These are phyloP conservation scores for Cryptomyrus ogoouensis DNA, from an alignment of 2,113 vertebrate species.

Conservation along the genomic window DNA sequence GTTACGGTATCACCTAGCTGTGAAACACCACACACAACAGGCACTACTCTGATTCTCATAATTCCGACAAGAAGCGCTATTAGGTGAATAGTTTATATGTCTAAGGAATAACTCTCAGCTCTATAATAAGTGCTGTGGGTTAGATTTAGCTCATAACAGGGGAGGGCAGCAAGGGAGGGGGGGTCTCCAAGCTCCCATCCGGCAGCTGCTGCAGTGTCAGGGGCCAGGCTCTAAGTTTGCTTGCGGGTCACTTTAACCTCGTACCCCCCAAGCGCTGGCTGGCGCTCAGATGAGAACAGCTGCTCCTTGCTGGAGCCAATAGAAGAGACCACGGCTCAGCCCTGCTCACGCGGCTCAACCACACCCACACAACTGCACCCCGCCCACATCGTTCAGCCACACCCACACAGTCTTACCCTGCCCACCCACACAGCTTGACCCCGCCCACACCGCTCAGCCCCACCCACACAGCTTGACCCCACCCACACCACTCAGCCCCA, in stretches of 20 bases:
- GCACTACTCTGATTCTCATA: not conserved
- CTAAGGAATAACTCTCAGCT: not conserved
- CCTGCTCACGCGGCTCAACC: not conserved
- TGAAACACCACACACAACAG: not conserved
- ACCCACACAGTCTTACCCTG: not conserved
- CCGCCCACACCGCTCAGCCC: not conserved
- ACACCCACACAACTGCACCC: not conserved
- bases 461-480: not conserved
- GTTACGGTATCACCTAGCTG: not conserved
- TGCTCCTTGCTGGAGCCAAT: not conserved
- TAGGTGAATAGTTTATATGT: not conserved
- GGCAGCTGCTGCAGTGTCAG: not conserved
- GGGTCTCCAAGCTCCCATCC: not conserved
- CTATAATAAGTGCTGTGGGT: not conserved
- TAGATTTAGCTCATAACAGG: not conserved
- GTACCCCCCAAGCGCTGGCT: slow-evolving; percentile 19
- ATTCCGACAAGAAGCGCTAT: not conserved
- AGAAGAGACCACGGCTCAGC: not conserved
- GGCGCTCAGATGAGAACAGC: slow-evolving; percentile 15
- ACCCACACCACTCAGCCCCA: not conserved
- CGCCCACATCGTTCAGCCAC: not conserved
- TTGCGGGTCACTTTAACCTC: slow-evolving; percentile 26
- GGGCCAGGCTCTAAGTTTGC: not conserved
- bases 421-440: not conserved
- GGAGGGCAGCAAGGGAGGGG: not conserved